Evolutionary conservation across 1,140 invertebrate species (phyloP).

Genomic region (Eubasilissa regina): DNA sequence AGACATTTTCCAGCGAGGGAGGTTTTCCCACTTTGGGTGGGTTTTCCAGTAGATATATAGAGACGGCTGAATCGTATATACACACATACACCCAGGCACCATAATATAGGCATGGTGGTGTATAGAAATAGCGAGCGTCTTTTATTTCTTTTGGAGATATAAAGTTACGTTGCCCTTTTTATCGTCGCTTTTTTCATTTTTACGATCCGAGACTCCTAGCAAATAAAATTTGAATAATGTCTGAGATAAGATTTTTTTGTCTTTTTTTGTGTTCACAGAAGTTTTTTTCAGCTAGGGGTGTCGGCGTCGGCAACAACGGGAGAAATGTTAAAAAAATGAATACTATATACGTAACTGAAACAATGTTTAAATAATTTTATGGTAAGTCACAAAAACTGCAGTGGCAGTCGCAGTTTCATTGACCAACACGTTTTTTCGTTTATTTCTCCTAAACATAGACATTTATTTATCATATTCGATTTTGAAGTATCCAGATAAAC

Average conservation of each 20-base stretch:
- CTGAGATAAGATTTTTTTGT: slow-evolving; percentile 20
- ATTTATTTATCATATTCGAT: no score
- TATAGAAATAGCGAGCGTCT: background rate
- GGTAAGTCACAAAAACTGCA: no score
- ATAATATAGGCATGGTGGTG: background rate
- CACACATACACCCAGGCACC: background rate
- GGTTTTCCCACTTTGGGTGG: background rate
- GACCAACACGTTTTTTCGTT: no score
- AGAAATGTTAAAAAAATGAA: no score
- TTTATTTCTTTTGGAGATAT: slow-evolving; percentile 16
- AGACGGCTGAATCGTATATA: background rate
- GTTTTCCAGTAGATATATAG: slow-evolving; percentile 4
- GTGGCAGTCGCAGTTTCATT: no score
- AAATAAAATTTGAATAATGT: slow-evolving; percentile 40
- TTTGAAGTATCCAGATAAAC: no score
- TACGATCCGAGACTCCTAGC: slow-evolving; percentile 27
- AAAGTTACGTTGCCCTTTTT: slow-evolving; percentile 25
- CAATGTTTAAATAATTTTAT: no score
- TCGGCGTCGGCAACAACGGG: background rate
- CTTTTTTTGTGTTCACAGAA: slow-evolving; percentile 20
- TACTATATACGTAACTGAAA: no score
- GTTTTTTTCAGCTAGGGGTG: slow-evolving; percentile 2
- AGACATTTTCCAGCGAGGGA: slow-evolving; percentile 15
- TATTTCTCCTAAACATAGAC: no score
- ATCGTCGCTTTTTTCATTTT: slow-evolving; percentile 19